Evolutionary conservation across 1,140 invertebrate species (phyloP).

Genomic region (Macrotrachela quadricornifera): DNA sequence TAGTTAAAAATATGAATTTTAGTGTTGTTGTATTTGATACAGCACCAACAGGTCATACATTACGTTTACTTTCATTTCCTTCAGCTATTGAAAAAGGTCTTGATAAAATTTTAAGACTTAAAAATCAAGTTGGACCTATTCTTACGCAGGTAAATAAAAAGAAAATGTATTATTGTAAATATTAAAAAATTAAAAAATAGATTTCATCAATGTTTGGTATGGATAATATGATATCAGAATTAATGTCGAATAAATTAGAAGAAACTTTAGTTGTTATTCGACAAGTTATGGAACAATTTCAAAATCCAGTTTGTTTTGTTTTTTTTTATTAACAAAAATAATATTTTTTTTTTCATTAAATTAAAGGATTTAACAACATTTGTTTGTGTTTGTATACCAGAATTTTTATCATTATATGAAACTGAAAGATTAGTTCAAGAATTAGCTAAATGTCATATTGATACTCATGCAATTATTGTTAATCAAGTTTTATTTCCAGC

Average conservation of each 20-base stretch:
- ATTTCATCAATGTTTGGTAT: constrained; percentile 62
- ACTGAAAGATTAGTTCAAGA: constrained; percentile 74
- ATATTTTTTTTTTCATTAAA: background rate
- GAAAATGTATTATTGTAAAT: too few relatives aligned
- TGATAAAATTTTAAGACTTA: constrained; percentile 69
- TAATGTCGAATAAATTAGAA: constrained; percentile 73
- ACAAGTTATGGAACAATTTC: constrained; percentile 91
- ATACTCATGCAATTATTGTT: constrained; percentile 78
- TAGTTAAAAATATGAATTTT: constrained; percentile 94
- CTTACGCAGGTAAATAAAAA: constrained; percentile 43
- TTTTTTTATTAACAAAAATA: background rate
- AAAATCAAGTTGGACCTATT: constrained; percentile 63
- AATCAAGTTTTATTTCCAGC: constrained; percentile 40
- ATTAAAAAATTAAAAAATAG: too few relatives aligned
- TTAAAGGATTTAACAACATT: constrained; percentile 53
- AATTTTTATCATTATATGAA: constrained; percentile 94
- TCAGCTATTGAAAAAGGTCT: constrained; percentile 84
- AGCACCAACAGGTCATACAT: constrained; percentile 94
- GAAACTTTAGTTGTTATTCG: constrained; percentile 76
- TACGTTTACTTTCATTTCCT: constrained; percentile 82
- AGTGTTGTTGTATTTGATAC: constrained; percentile 99
- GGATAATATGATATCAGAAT: constrained; percentile 67
- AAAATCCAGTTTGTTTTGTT: constrained; percentile 50
- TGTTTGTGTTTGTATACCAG: constrained; percentile 95
- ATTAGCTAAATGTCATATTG: constrained; percentile 71